Conservation (phyloP, 2,888 invertebrate genomes). For the Leptinotarsa juncta region DNA sequence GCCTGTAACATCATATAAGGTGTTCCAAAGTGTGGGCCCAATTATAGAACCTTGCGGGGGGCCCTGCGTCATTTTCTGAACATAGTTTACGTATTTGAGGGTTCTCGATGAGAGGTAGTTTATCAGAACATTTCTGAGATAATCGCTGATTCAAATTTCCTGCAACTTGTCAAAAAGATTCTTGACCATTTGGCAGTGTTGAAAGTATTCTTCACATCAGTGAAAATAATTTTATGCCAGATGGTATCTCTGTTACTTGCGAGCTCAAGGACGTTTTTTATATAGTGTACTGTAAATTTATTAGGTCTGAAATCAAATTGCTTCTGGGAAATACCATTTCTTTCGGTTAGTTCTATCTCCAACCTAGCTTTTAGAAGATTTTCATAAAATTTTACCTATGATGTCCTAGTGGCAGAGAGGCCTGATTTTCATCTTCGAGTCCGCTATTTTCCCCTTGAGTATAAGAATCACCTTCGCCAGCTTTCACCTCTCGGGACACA, state of each 20-base stretch:
- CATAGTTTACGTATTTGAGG: not conserved
- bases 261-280: not conserved
- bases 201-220: not conserved
- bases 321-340: not conserved
- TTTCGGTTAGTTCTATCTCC: constrained; percentile 12
- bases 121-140: too few species aligned
- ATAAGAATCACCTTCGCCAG: too few species aligned
- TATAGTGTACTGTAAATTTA: not conserved
- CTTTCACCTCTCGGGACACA: too few species aligned
- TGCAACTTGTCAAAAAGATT: not conserved
- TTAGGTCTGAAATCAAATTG: not conserved
- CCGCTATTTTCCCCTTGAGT: too few species aligned
- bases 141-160: not conserved
- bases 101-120: too few species aligned
- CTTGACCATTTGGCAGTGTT: constrained; percentile 3
- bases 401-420: constrained; percentile 23
- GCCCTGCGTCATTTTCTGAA: not conserved
- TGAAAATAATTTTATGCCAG: not conserved
- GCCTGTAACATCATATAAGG: not conserved
- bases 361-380: constrained; percentile 20
- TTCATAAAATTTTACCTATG: constrained; percentile 24
- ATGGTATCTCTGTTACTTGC: not conserved
- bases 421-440: not conserved
- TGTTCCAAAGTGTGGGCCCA: not conserved
- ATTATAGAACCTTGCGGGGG: not conserved